A percentile compares a stretch with the other conserved stretches of the same genome.
Evolutionary conservation across 2,888 invertebrate species (phyloP).

Genomic region (Heliconius aoede): DNA sequence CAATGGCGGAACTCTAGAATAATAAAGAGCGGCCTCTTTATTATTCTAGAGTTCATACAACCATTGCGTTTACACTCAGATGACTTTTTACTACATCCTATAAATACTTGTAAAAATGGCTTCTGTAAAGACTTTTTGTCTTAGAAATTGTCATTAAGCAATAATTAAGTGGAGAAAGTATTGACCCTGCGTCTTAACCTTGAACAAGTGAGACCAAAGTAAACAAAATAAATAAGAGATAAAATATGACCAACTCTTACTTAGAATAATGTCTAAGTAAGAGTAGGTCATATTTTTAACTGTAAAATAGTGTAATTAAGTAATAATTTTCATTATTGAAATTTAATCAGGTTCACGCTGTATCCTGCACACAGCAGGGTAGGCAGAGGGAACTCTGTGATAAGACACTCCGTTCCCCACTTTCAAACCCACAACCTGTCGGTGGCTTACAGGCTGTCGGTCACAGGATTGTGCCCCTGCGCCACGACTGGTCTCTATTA

Average conservation of each 20-base stretch:
- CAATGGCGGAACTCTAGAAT: no score
- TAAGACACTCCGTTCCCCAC: not conserved
- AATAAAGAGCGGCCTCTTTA: no score
- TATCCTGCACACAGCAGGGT: no score
- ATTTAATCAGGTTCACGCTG: no score
- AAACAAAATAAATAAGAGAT: conserved; percentile 4
- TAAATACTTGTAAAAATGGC: no score
- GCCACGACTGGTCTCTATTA: no score
- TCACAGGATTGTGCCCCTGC: not conserved
- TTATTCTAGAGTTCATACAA: no score
- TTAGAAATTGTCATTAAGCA: conserved; percentile 6
- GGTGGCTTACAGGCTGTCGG: not conserved
- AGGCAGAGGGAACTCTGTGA: not conserved
- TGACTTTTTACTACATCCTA: no score
- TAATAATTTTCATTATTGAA: not conserved
- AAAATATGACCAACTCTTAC: not conserved
- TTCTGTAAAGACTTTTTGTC: not conserved
- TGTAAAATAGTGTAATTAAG: not conserved
- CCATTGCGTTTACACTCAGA: no score
- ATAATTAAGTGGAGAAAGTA: conserved; percentile 7
- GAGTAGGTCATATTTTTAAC: no score
- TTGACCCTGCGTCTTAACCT: conserved; percentile 8
- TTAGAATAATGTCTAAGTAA: not conserved
- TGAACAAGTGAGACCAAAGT: not conserved
- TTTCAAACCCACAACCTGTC: not conserved